Percentiles rank a stretch among this genome's conserved stretches.
Conservation (phyloP, 2,888 invertebrate genomes). For the Machimus rusticus region DNA sequence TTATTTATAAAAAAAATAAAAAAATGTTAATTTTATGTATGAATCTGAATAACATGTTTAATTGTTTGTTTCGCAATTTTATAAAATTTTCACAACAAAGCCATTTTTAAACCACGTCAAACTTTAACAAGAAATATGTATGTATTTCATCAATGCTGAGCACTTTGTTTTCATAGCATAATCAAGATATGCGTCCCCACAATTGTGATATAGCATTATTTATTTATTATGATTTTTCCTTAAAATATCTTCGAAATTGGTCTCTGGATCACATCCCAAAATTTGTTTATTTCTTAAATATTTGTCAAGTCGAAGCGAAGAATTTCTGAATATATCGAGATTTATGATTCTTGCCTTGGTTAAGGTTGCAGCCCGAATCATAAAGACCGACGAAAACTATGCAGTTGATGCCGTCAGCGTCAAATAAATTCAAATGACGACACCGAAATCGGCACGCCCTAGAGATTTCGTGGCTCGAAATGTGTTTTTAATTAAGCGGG, state of each 20-base stretch:
- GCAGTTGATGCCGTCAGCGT: not conserved
- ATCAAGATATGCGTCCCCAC: too few species aligned
- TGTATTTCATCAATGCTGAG: too few species aligned
- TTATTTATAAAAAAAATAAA: too few species aligned
- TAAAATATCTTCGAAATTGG: not conserved
- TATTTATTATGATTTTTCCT: not conserved
- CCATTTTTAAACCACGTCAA: too few species aligned
- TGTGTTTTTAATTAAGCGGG: slow-evolving; percentile 1
- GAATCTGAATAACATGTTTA: too few species aligned
- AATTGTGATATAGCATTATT: not conserved
- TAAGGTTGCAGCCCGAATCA: not conserved
- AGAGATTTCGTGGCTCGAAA: not conserved
- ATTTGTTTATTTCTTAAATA: not conserved
- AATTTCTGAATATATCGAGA: not conserved
- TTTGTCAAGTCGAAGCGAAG: not conserved
- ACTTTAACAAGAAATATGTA: too few species aligned
- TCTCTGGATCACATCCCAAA: not conserved
- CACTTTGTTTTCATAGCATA: too few species aligned
- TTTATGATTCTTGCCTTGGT: not conserved
- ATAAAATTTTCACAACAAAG: too few species aligned
- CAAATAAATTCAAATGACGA: slow-evolving; percentile 14
- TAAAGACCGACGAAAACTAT: not conserved
- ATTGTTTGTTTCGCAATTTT: too few species aligned
- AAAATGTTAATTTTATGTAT: too few species aligned
- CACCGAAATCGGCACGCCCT: slow-evolving; percentile 1